phyloP scores from a whole-genome alignment of 2,797 vertebrate species.

The Crocodylus rhombifer region DNA sequence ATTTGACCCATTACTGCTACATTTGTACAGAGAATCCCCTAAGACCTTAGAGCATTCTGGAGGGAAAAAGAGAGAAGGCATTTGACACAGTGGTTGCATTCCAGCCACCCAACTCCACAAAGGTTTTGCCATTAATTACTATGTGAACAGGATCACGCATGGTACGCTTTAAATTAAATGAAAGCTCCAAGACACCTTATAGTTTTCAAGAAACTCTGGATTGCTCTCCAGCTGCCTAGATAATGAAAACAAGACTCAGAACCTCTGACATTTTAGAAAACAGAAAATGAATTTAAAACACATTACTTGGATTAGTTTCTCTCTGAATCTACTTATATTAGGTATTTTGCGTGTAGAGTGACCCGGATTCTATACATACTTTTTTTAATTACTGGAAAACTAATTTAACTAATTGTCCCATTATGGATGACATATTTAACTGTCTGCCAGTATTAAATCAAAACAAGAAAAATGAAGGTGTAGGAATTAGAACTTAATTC shows the following conservation, averaged over 20 bases:
- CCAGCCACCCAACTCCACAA: not conserved
- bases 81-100: not conserved
- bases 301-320: constrained; percentile 40
- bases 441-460: constrained; percentile 30
- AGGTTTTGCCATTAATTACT: not conserved
- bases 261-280: constrained; percentile 36
- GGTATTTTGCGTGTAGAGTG: constrained; percentile 50
- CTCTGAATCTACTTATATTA: constrained; percentile 51
- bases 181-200: not conserved
- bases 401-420: constrained; percentile 31
- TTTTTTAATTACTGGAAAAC: constrained; percentile 71
- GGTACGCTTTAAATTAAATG: rapidly evolving
- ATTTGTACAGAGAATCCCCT: not conserved
- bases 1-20: not conserved
- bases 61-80: not conserved
- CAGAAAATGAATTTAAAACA: constrained; percentile 58
- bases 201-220: constrained; percentile 11
- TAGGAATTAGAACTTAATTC: constrained; percentile 37
- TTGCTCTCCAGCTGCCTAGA: not conserved
- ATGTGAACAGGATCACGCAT: not conserved
- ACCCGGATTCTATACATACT: constrained; percentile 57
- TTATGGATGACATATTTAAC: constrained; percentile 60
- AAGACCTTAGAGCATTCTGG: not conserved
- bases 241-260: constrained; percentile 49
- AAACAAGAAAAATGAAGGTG: constrained; percentile 20